Evolutionary conservation across 2,113 vertebrate species (phyloP).

Genomic region (Rhea pennata): DNA sequence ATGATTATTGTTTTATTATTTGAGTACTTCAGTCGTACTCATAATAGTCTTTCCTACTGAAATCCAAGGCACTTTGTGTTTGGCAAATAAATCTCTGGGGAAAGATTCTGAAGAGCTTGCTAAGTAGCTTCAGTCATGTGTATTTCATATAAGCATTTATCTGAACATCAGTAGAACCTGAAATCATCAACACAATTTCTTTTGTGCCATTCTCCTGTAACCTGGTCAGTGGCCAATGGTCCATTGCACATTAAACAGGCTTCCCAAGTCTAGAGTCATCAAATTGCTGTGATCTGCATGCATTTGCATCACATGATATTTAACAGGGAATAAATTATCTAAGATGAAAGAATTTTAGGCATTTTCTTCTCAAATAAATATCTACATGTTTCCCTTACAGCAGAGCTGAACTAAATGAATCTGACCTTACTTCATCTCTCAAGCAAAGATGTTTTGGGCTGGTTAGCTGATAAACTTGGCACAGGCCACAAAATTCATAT

Average conservation of each 20-base stretch:
- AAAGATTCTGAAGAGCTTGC: background rate
- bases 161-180: background rate
- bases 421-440: conserved; percentile 12
- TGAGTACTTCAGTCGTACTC: background rate
- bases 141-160: background rate
- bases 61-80: background rate
- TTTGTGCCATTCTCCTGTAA: background rate
- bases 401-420: background rate
- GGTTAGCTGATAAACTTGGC: background rate
- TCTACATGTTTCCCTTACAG: background rate
- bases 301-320: background rate
- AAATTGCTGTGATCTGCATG: background rate
- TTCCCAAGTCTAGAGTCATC: background rate
- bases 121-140: background rate
- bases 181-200: background rate
- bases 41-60: background rate
- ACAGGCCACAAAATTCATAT: background rate
- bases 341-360: background rate
- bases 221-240: background rate
- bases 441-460: conserved; percentile 9
- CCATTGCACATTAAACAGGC: background rate
- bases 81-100: background rate
- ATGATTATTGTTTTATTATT: background rate
- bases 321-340: background rate
- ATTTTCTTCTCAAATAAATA: conserved; percentile 20